These are phyloP conservation scores for Scaptomyza pallida DNA, from an alignment of 1,140 invertebrate species.

Conservation along the genomic window DNA sequence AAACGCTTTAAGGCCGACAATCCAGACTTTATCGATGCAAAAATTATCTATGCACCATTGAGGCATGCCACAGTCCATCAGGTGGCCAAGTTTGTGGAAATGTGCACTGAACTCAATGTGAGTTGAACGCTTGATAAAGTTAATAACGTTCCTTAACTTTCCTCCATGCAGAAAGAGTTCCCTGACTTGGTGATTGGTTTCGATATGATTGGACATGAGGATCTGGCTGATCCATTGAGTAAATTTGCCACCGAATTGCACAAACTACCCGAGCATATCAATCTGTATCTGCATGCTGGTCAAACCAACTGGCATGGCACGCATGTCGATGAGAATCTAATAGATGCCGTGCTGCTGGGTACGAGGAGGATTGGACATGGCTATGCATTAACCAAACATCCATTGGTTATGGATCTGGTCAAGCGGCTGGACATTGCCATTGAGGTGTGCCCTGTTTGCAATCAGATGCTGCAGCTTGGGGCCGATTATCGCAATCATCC, in stretches of 20 bases:
- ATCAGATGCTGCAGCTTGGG: constrained; percentile 90
- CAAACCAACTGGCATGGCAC: constrained; percentile 91
- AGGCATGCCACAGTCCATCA: constrained; percentile 78
- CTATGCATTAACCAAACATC: constrained; percentile 91
- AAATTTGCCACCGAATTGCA: constrained; percentile 86
- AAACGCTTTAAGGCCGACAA: constrained; percentile 85
- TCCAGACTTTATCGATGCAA: constrained; percentile 88
- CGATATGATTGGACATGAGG: constrained; percentile 91
- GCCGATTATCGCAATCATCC: constrained; percentile 92
- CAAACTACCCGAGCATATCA: constrained; percentile 84
- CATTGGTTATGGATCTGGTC: constrained; percentile 86
- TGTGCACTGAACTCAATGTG: constrained; percentile 48
- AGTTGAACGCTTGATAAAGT: neutral
- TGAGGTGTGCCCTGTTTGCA: constrained; percentile 92
- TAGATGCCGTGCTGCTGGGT: constrained; percentile 91
- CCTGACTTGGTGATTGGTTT: constrained; percentile 87
- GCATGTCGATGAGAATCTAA: constrained; percentile 88
- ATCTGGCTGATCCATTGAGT: constrained; percentile 86
- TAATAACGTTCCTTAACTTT: neutral
- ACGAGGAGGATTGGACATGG: constrained; percentile 88
- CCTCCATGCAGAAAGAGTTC: constrained; percentile 63
- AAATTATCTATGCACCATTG: constrained; percentile 88
- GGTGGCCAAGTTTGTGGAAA: constrained; percentile 84
- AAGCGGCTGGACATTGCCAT: constrained; percentile 88
- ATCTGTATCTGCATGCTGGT: constrained; percentile 92